These are phyloP conservation scores for Philopedon plagiatum DNA, from an alignment of 2,888 invertebrate genomes.

Conservation along the genomic window DNA sequence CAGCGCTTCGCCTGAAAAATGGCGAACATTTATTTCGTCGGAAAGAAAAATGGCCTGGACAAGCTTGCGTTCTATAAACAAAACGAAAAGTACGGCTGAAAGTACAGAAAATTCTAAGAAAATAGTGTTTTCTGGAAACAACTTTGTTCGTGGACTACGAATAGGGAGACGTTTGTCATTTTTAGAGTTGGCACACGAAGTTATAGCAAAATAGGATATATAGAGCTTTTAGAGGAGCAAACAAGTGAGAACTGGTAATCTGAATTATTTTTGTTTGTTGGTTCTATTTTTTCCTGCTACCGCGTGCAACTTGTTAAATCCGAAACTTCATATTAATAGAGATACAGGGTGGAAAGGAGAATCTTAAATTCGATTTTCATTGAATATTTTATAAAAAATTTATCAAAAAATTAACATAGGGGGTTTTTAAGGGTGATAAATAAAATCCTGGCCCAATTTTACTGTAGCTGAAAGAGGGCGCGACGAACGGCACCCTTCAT, in stretches of 20 bases:
- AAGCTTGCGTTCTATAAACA: constrained; percentile 50
- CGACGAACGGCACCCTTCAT: too few relatives aligned
- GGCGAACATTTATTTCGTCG: constrained; percentile 45
- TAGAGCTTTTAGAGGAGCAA: constrained; percentile 30
- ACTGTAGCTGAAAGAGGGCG: too few relatives aligned
- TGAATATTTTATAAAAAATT: too few relatives aligned
- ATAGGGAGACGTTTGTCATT: constrained; percentile 43
- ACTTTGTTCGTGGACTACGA: constrained; percentile 43
- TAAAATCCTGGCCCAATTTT: too few relatives aligned
- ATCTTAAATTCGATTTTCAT: too few relatives aligned
- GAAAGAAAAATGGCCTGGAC: constrained; percentile 46
- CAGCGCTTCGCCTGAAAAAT: constrained; percentile 49
- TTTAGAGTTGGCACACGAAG: constrained; percentile 39
- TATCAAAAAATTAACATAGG: too few relatives aligned
- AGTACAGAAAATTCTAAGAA: constrained; percentile 41
- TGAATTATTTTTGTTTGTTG: neutral
- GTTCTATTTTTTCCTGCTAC: neutral
- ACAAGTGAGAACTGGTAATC: constrained; percentile 11
- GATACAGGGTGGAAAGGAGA: too few relatives aligned
- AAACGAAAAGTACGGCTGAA: constrained; percentile 41
- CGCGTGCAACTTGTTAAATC: too few relatives aligned
- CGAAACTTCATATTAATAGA: too few relatives aligned
- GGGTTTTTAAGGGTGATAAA: too few relatives aligned
- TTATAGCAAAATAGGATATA: constrained; percentile 30
- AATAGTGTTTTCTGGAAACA: constrained; percentile 46